A percentile compares a stretch with the other conserved stretches of the same genome.
phyloP scores from a whole-genome alignment of 2,113 vertebrate species.

The Menidia beryllina region DNA sequence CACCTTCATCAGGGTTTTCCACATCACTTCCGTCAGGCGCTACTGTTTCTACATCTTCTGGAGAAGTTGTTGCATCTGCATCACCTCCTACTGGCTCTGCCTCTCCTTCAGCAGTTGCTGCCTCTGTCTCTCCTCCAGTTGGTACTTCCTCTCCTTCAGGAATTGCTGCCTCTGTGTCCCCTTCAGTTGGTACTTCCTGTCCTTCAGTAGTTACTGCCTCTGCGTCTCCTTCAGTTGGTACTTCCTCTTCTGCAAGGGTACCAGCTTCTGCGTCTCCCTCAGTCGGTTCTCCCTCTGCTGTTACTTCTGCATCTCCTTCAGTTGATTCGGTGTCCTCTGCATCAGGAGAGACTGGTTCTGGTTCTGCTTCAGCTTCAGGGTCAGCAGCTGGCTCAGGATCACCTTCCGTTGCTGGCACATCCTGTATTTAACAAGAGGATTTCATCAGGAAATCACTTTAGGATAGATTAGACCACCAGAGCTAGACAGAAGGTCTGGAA shows the following conservation, averaged over 20 bases:
- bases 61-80: neutral
- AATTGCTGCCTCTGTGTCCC: neutral
- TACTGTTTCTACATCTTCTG: neutral
- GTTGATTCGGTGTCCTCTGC: no score
- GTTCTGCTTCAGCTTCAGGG: neutral
- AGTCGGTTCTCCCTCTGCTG: no score
- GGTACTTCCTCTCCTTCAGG: neutral
- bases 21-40: neutral
- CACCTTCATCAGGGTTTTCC: no score
- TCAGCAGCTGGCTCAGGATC: neutral
- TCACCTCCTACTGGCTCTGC: neutral
- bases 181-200: neutral
- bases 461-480: neutral
- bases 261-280: neutral
- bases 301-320: no score
- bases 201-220: neutral
- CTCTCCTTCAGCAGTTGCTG: neutral
- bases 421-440: conserved; percentile 28
- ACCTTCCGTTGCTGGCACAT: rapidly evolving
- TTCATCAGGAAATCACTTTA: neutral
- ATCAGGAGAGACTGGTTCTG: no score
- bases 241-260: neutral
- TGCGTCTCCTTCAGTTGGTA: neutral
- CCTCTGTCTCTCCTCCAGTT: neutral
- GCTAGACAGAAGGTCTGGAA: neutral